phyloP scores from a whole-genome alignment of 2,888 invertebrate species.

The Xestia xanthographa region DNA sequence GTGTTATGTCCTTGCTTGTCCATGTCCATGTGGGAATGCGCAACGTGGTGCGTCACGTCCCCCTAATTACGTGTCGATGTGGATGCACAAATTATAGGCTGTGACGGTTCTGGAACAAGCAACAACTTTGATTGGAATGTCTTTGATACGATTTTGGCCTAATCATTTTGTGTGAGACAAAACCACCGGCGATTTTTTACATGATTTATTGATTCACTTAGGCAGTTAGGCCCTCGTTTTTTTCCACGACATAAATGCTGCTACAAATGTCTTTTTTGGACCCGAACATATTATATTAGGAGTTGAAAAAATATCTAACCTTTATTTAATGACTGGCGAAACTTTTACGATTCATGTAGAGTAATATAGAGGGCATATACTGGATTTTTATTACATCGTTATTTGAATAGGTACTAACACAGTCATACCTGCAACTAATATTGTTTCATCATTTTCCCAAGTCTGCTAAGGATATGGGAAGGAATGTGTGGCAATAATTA shows the following conservation, averaged over 20 bases:
- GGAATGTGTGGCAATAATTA: constrained; percentile 57
- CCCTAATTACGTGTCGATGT: constrained; percentile 86
- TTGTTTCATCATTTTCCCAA: constrained; percentile 12
- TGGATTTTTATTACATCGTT: constrained; percentile 45
- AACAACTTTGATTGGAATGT: constrained; percentile 74
- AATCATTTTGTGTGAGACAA: constrained; percentile 71
- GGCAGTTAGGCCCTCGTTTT: constrained; percentile 64
- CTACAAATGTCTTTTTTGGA: constrained; percentile 59
- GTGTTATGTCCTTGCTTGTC: constrained; percentile 85
- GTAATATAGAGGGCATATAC: constrained; percentile 43
- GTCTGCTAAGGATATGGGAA: constrained; percentile 23
- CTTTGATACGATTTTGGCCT: constrained; percentile 77
- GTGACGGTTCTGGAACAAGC: constrained; percentile 73
- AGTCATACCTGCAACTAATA: constrained; percentile 28
- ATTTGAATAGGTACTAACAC: constrained; percentile 41
- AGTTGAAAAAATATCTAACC: constrained; percentile 58
- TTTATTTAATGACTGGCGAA: constrained; percentile 67
- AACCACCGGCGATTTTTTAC: constrained; percentile 65
- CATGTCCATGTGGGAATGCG: constrained; percentile 85
- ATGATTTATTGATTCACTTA: constrained; percentile 70
- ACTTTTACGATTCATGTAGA: constrained; percentile 56
- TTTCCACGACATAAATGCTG: constrained; percentile 54
- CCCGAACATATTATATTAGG: constrained; percentile 44
- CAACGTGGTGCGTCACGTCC: constrained; percentile 86
- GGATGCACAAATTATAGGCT: constrained; percentile 89